Percentiles rank a stretch among this genome's conserved stretches.
These are phyloP conservation scores for Eutrigla gurnardus DNA, from an alignment of 2,797 vertebrate species.

Conservation along the genomic window DNA sequence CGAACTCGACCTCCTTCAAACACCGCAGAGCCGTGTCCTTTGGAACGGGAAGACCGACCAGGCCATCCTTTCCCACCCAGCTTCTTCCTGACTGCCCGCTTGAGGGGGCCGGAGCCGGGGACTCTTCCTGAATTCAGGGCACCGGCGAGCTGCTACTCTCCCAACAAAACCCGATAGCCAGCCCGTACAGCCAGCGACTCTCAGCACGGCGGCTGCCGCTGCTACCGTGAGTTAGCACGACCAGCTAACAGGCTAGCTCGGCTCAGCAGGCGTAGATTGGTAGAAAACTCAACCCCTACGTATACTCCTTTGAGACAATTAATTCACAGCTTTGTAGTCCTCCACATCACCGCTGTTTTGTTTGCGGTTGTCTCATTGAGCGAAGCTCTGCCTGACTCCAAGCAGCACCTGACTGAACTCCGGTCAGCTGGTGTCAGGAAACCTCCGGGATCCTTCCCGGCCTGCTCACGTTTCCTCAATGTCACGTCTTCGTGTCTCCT, in stretches of 20 bases:
- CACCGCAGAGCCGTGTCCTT: constrained; percentile 81
- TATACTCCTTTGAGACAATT: not conserved
- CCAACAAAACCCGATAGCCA: constrained; percentile 47
- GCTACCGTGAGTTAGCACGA: constrained; percentile 31
- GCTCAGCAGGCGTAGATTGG: not conserved
- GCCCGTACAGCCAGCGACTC: constrained; percentile 31
- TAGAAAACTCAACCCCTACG: not conserved
- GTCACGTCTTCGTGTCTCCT: constrained; percentile 64
- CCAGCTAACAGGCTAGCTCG: constrained; percentile 30
- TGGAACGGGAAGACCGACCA: constrained; percentile 76
- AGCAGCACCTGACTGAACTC: not conserved
- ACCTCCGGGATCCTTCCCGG: constrained; percentile 68
- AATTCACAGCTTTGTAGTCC: constrained; percentile 1
- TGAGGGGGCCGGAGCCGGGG: constrained; percentile 82
- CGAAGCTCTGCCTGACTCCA: not conserved
- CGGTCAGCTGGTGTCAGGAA: constrained; percentile 67
- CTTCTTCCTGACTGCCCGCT: constrained; percentile 85
- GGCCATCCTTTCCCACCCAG: constrained; percentile 85
- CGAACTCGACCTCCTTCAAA: constrained; percentile 84
- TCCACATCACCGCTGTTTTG: constrained; percentile 25
- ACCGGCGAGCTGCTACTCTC: constrained; percentile 68
- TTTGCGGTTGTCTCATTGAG: not conserved
- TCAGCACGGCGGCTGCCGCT: constrained; percentile 3
- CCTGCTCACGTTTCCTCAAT: constrained; percentile 71
- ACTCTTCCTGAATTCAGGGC: constrained; percentile 83